Percentiles rank a stretch among this genome's conserved stretches.
Conservation (phyloP, 2,113 vertebrate species). For the Rhinolophus sinicus region DNA sequence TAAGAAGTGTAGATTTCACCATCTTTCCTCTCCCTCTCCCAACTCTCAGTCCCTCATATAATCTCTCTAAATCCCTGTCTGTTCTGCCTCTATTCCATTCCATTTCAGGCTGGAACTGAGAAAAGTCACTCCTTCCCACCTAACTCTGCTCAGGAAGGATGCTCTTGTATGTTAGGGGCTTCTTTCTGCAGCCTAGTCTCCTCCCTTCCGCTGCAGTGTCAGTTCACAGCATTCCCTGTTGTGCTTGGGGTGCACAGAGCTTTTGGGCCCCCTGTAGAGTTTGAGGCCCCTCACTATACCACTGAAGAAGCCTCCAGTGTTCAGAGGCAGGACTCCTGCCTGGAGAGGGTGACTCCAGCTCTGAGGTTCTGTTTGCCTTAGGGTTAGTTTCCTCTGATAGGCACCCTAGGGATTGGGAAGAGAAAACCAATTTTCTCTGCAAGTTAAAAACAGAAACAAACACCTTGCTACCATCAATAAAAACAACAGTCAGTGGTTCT, state of each 20-base stretch:
- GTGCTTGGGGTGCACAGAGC: background rate
- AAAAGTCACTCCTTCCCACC: background rate
- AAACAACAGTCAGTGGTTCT: background rate
- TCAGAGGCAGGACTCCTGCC: background rate
- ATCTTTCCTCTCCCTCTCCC: background rate
- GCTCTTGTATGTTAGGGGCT: background rate
- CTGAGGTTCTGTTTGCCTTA: background rate
- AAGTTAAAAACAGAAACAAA: background rate
- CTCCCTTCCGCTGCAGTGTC: background rate
- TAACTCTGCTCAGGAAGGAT: background rate
- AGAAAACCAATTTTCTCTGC: background rate
- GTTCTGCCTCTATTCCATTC: background rate
- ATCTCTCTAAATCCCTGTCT: background rate
- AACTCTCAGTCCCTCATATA: background rate
- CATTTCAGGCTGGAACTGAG: background rate
- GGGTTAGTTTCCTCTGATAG: background rate
- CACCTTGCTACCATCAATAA: background rate
- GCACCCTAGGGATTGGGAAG: background rate
- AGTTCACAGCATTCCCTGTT: rapidly evolving
- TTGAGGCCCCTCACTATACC: background rate
- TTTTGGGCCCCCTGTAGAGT: background rate
- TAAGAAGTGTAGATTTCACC: background rate
- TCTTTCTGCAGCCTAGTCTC: background rate
- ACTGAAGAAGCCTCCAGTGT: background rate
- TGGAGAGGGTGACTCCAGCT: background rate